phyloP scores from a whole-genome alignment of 2,797 vertebrate species.

The Bradypus variegatus region DNA sequence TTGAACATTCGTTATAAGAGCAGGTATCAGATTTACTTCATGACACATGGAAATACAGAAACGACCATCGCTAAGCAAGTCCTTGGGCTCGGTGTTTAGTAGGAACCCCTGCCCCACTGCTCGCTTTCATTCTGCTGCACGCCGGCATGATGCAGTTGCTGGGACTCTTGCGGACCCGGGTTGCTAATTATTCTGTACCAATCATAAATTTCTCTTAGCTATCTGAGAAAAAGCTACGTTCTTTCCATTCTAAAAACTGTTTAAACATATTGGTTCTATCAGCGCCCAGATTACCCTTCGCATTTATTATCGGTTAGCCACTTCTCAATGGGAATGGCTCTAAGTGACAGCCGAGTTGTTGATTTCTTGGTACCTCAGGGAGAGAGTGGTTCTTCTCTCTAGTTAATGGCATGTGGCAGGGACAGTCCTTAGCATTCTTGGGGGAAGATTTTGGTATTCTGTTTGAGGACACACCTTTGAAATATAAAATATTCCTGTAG shows the following conservation, averaged over 20 bases:
- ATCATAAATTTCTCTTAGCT: background rate
- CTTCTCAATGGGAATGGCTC: background rate
- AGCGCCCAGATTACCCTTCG: background rate
- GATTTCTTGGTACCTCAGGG: background rate
- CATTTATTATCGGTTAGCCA: background rate
- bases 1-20: background rate
- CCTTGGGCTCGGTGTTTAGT: fast-evolving
- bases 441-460: background rate
- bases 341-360: background rate
- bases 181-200: background rate
- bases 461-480: background rate
- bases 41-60: no score
- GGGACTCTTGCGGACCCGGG: background rate
- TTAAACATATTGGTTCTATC: background rate
- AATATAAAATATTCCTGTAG: background rate
- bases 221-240: background rate
- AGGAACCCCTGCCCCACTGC: fast-evolving
- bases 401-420: background rate
- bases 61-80: no score
- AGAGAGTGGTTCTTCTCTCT: background rate
- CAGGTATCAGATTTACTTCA: no score
- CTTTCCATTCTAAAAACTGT: background rate
- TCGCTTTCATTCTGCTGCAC: background rate
- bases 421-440: background rate
- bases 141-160: background rate